Evolutionary conservation across 1,140 invertebrate genomes (phyloP), one percentile per base, ranked within the genome.

Genomic region (Monomorium pharaonis): DNA sequence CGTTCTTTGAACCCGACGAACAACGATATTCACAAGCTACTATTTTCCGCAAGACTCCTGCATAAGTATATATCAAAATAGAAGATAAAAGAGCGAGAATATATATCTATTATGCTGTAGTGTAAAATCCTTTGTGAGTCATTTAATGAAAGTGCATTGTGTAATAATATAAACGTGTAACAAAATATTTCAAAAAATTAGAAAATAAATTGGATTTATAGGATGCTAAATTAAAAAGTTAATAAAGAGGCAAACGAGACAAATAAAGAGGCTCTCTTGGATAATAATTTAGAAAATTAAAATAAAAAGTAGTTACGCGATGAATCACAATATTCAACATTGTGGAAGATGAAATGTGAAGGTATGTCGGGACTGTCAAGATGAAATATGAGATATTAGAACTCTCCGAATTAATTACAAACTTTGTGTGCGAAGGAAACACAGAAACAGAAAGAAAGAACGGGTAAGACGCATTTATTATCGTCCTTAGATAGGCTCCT

Each of bases 331-430:
- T 54, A 37, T 67, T 67, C 21, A 78, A 24, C 30, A 24, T 54
- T 67, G 10, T 37, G 42, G 27, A 37, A n/a, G 27, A 65, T 65
- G 6, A 67, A 78, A 54, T 37, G n/a, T 33, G 42, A 49, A 65
- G 16, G 33, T 33, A 67, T 51, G 27, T 37, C 44, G 10, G 21
- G 51, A 65, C 14, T 51, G 60, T 78, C 76, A 37, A 24, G 60
- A 78, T 78, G 62, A 78, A 51, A 78, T 78, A 51, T 51, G 44
- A 78, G 63, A 78, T 67, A 78, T 67, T 14, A 67, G 60, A 78
- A 67, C 27, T 78, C 63, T 21, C 14, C 47, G 60, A 67, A 78
- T 78, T 78, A 78, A 78, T 78, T 67, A 78, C 44, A 37, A 78
- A 78, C 60, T 78, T 78, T 51, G 27, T 78, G 21, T 67, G 37